Evolutionary conservation across 2,888 invertebrate species (phyloP), one percentile per base, ranked within the genome.

Genomic region (Agrotis puta): DNA sequence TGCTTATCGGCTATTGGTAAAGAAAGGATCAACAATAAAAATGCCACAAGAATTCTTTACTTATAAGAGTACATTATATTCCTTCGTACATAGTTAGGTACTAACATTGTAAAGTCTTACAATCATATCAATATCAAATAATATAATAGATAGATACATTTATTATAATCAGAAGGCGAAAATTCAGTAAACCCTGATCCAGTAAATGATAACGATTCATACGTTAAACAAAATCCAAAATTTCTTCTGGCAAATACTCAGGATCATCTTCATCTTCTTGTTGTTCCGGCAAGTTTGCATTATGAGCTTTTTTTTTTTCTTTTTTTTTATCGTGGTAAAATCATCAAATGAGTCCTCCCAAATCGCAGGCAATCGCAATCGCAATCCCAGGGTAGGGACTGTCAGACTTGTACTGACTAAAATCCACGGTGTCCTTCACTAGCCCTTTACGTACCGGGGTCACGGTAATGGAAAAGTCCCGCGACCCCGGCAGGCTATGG

Each of bases 161-260:
- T 61, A 50, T 63, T 69, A 69, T 69, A 69, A 69, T 69, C 56
- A 70, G 57, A 64, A 63, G 63, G 64, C 43, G 58, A 70, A 57
- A 64, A 62, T 64, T 62, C 63, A 64, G 48, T 56, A 56, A 67
- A 54, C 47, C 56, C 48, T 62, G 61, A 59, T 64, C 57, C 65
- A 65, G 66, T 71, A 39, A 62, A 62, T 50, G 62, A 62, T 62
- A 62, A 62, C 62, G 50, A 50, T 62, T 62, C 48, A 62, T 62
- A 62, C 50, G 48, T 72, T 72, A 76, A 50, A 73, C 73, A 75
- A 71, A 71, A 68, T 71, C 71, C n/a, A 71, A 69, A 22, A 72
- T 57, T 69, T 73, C 76, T 50, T 70, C 70, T 61, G 66, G 69
- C 50, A 73, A 54, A 2, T 66, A 73, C 43, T 73, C 74, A 68